Conservation (phyloP, 2,888 invertebrate genomes). For the Leptinotarsa peninsularis region DNA sequence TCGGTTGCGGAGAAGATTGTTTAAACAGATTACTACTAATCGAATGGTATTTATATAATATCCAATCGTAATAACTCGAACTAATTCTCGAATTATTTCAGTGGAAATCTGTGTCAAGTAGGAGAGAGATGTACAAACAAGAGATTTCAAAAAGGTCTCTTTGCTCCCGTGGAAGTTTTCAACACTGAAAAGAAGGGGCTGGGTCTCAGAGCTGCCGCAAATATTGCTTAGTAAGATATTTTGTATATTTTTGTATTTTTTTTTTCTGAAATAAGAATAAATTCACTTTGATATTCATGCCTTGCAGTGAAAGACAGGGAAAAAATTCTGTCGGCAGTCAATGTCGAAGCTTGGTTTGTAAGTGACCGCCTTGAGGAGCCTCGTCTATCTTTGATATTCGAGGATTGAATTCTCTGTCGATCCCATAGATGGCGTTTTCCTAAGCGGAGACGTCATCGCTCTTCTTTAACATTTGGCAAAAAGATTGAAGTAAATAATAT, state of each 20-base stretch:
- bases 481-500: conserved; percentile 15
- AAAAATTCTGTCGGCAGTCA: too few relatives aligned
- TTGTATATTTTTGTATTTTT: too few relatives aligned
- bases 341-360: too few relatives aligned
- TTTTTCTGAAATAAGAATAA: too few relatives aligned
- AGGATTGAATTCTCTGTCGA: too few relatives aligned
- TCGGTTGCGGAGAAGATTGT: conserved; percentile 96
- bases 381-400: too few relatives aligned
- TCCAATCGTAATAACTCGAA: conserved; percentile 23
- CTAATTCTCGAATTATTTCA: conserved; percentile 58
- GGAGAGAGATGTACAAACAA: conserved; percentile 94
- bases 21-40: conserved; percentile 97
- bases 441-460: too few relatives aligned
- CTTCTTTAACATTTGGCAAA: neutral
- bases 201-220: conserved; percentile 84
- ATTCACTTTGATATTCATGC: too few relatives aligned
- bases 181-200: conserved; percentile 95
- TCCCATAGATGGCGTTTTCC: too few relatives aligned
- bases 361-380: too few relatives aligned
- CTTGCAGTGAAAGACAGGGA: too few relatives aligned
- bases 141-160: conserved; percentile 89
- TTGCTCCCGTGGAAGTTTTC: conserved; percentile 88
- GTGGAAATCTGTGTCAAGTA: conserved; percentile 90
- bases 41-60: conserved; percentile 79
- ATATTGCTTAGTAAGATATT: conserved; percentile 77